Evolutionary conservation across 2,888 invertebrate genomes (phyloP).

Genomic region (Pristionchus entomophagus): DNA sequence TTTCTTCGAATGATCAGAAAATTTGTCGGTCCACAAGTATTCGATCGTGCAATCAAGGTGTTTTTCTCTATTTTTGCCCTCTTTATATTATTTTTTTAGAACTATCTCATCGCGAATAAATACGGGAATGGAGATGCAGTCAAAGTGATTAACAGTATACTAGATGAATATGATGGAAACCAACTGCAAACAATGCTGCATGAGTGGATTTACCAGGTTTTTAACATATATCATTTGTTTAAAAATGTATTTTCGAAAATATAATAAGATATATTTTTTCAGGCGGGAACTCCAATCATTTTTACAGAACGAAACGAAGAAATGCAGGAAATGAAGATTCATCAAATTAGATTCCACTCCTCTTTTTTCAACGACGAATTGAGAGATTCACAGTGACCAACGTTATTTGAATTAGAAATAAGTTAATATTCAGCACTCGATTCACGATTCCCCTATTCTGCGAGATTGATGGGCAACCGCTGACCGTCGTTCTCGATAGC

Average conservation of each 20-base stretch:
- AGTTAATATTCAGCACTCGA: not conserved
- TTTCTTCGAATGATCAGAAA: not conserved
- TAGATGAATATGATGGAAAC: not conserved
- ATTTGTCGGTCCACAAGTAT: not conserved
- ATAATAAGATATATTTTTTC: not conserved
- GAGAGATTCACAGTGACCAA: not conserved
- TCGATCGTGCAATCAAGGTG: not conserved
- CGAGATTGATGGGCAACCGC: not conserved
- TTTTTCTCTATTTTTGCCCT: not conserved
- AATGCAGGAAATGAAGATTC: not conserved
- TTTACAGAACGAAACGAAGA: not conserved
- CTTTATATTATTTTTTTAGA: not conserved
- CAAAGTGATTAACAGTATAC: not conserved
- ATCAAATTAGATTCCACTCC: not conserved
- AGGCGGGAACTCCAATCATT: not conserved
- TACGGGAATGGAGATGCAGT: not conserved
- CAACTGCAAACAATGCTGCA: not conserved
- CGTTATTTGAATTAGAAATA: not conserved
- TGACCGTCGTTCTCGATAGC: not conserved
- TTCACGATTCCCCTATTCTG: not conserved
- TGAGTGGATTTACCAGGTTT: not conserved
- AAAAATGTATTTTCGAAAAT: too few species aligned
- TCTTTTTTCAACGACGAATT: not conserved
- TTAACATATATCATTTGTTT: too few species aligned
- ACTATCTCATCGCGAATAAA: not conserved